phyloP scores from a whole-genome alignment of 1,140 invertebrate genomes.

The Bombus pascuorum region DNA sequence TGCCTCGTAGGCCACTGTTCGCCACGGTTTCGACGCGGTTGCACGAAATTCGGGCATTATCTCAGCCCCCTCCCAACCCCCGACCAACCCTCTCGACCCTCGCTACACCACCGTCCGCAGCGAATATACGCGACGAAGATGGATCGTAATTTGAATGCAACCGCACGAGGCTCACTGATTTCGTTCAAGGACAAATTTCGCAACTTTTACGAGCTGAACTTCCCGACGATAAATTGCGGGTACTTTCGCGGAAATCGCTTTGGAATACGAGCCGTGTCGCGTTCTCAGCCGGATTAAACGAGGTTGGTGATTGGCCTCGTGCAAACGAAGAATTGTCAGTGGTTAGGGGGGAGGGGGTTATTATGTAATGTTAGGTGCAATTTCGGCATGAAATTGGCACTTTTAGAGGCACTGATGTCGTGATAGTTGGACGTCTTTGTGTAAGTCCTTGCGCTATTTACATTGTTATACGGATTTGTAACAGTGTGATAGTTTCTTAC shows the following conservation, averaged over 20 bases:
- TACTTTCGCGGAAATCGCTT: not conserved
- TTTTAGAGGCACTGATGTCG: not conserved
- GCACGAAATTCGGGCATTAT: slow-evolving; percentile 40
- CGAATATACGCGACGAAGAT: slow-evolving; percentile 11
- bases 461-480: not conserved
- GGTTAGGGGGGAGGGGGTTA: not conserved
- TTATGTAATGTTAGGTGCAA: not conserved
- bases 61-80: not conserved
- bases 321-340: not conserved
- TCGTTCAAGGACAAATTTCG: slow-evolving; percentile 33
- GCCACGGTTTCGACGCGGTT: slow-evolving; percentile 32
- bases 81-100: not conserved
- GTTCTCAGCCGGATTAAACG: slow-evolving; percentile 2
- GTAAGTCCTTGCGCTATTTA: not conserved
- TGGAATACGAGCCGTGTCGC: slow-evolving; percentile 2
- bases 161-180: not conserved
- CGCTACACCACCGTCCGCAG: not conserved
- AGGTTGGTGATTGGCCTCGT: not conserved
- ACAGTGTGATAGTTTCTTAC: no score
- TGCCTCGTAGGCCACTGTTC: slow-evolving; percentile 53
- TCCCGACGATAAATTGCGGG: slow-evolving; percentile 12
- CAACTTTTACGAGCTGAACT: slow-evolving; percentile 22
- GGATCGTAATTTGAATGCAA: slow-evolving; percentile 24
- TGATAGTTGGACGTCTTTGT: not conserved
- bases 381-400: not conserved